Percentiles rank a stretch among this genome's conserved stretches.
Evolutionary conservation across 2,888 invertebrate species (phyloP).

Genomic region (Phania funesta): DNA sequence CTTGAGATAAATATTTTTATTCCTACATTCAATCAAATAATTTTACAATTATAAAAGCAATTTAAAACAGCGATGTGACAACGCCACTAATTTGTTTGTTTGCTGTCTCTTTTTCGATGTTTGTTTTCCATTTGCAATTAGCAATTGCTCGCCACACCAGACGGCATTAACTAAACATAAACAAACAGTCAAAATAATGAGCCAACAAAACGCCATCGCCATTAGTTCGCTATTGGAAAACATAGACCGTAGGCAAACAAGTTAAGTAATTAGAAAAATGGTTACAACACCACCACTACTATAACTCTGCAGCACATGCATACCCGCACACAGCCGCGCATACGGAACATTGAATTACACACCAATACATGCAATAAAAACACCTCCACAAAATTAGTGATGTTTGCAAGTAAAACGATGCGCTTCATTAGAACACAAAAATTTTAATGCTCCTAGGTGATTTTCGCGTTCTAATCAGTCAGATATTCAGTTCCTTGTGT

Average conservation of each 20-base stretch:
- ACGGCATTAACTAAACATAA: constrained; percentile 58
- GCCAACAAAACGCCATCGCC: constrained; percentile 64
- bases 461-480: constrained; percentile 30
- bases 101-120: constrained; percentile 25
- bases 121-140: constrained; percentile 23
- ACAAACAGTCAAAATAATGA: constrained; percentile 61
- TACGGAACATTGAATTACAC: constrained; percentile 17
- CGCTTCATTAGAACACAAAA: constrained; percentile 63
- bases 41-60: not conserved
- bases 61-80: too few relatives aligned
- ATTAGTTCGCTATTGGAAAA: constrained; percentile 54
- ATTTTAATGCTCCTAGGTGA: constrained; percentile 46
- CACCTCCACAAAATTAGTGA: constrained; percentile 53
- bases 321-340: not conserved
- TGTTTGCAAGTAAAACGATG: constrained; percentile 58
- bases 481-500: not conserved
- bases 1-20: too few relatives aligned
- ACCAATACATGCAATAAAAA: constrained; percentile 34
- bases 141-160: constrained; percentile 28
- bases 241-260: constrained; percentile 59
- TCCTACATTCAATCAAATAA: too few relatives aligned
- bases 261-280: constrained; percentile 67
- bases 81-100: constrained; percentile 30
- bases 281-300: constrained; percentile 4
- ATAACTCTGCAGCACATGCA: too few relatives aligned